phyloP scores from a whole-genome alignment of 2,113 vertebrate species.

The Coracopsis vasa region DNA sequence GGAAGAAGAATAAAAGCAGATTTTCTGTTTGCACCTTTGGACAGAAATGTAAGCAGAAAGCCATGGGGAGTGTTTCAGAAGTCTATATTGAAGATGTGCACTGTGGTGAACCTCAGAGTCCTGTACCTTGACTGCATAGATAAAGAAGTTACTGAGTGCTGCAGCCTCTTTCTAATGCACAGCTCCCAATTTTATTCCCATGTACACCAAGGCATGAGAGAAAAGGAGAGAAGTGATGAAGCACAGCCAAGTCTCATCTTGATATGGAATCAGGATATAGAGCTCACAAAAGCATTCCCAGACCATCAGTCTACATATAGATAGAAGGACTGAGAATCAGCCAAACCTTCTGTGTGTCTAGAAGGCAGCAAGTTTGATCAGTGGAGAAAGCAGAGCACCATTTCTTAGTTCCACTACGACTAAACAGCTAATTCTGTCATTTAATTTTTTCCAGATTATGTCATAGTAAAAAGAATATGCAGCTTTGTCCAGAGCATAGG shows the following conservation, averaged over 20 bases:
- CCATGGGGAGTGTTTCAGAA: background rate
- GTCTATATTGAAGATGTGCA: background rate
- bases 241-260: background rate
- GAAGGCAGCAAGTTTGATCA: background rate
- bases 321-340: background rate
- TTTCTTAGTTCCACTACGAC: background rate
- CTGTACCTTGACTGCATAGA: background rate
- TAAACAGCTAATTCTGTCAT: background rate
- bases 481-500: background rate
- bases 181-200: background rate
- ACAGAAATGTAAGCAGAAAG: background rate
- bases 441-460: background rate
- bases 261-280: background rate
- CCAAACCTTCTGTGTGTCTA: background rate
- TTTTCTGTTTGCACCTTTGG: background rate
- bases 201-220: background rate
- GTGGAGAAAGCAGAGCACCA: background rate
- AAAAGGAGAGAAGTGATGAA: background rate
- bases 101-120: background rate
- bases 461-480: background rate
- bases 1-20: background rate
- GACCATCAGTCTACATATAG: background rate
- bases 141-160: background rate
- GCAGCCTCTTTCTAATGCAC: background rate
- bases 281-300: background rate